These are phyloP conservation scores for Lethrus apterus DNA, from an alignment of 1,140 invertebrate species.

Conservation along the genomic window DNA sequence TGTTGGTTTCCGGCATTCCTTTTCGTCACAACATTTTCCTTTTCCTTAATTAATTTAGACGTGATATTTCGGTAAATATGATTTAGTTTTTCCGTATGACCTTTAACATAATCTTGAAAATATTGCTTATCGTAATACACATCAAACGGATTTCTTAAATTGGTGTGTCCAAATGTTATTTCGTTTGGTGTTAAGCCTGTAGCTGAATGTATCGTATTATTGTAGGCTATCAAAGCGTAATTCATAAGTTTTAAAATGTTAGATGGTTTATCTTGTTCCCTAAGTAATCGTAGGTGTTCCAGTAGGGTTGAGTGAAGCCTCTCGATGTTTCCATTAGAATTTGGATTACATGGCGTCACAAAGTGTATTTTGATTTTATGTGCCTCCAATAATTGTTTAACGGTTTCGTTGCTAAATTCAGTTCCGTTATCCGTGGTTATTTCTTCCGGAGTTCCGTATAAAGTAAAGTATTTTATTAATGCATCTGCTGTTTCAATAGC, in stretches of 20 bases:
- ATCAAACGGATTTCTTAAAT: not conserved
- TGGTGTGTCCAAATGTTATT: not conserved
- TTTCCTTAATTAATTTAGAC: too few species aligned
- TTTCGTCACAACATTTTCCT: too few species aligned
- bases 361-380: constrained; percentile 42
- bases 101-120: constrained; percentile 2
- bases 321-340: constrained; percentile 4
- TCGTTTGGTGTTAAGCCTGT: not conserved
- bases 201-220: constrained; percentile 4
- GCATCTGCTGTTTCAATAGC: constrained; percentile 6
- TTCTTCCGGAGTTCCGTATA: constrained; percentile 5
- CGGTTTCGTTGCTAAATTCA: constrained; percentile 9
- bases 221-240: not conserved
- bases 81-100: too few species aligned
- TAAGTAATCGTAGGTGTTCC: not conserved
- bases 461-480: constrained; percentile 6
- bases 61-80: too few species aligned
- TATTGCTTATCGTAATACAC: not conserved
- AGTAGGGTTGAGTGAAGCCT: not conserved
- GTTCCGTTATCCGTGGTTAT: constrained; percentile 6
- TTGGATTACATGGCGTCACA: constrained; percentile 3
- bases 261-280: not conserved
- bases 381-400: constrained; percentile 41
- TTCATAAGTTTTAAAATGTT: constrained; percentile 1
- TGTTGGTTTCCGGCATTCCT: too few species aligned